Evolutionary conservation across 2,113 vertebrate species (phyloP).

Genomic region (Ivindomyrus marchei): DNA sequence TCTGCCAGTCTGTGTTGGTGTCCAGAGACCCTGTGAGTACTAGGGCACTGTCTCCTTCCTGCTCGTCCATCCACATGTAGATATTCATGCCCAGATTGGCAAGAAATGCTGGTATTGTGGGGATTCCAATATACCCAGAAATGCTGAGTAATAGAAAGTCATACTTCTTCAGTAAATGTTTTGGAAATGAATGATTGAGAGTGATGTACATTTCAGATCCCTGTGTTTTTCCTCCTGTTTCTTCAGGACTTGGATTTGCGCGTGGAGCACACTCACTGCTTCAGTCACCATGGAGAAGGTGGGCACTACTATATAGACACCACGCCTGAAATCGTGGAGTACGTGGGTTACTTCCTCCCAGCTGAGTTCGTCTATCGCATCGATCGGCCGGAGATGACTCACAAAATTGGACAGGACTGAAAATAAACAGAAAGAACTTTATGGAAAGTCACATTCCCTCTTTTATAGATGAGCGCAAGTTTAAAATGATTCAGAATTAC

Average conservation of each 20-base stretch:
- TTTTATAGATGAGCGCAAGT: not conserved
- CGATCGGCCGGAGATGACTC: conserved; percentile 75
- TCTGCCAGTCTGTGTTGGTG: conserved; percentile 89
- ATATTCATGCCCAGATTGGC: not conserved
- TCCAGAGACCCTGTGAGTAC: conserved; percentile 88
- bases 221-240: not conserved
- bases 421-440: not conserved
- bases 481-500: not conserved
- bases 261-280: conserved; percentile 88
- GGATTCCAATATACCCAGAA: not conserved
- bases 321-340: conserved; percentile 80
- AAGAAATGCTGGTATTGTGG: not conserved
- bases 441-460: not conserved
- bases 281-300: conserved; percentile 88
- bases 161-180: not conserved
- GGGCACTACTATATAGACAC: conserved; percentile 93
- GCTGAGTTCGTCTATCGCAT: conserved; percentile 86
- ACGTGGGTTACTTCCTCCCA: conserved; percentile 81
- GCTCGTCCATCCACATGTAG: not conserved
- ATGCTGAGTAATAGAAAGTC: not conserved
- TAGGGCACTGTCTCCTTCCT: not conserved
- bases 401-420: conserved; percentile 72
- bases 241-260: conserved; percentile 85
- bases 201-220: not conserved
- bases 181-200: not conserved